These are phyloP conservation scores for Drepana arcuata DNA, from an alignment of 1,140 invertebrate species.

Conservation along the genomic window DNA sequence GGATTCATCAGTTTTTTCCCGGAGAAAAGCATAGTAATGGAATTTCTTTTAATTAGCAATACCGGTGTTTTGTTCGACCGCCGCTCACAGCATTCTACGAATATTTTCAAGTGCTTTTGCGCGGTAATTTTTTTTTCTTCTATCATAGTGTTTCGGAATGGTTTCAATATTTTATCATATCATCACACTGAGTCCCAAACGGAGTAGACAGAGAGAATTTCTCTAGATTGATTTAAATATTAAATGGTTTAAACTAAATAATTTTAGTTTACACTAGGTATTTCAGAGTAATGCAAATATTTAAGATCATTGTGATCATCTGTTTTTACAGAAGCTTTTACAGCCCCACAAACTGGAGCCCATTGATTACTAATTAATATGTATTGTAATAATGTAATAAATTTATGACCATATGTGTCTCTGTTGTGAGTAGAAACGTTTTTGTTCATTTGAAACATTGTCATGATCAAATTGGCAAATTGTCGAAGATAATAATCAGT, in stretches of 20 bases:
- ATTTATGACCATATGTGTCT: conserved; percentile 1
- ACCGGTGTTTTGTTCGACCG: conserved; percentile 8
- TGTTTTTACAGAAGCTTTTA: too few species aligned
- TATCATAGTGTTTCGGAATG: too few species aligned
- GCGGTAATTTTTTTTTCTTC: background rate
- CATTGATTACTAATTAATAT: background rate
- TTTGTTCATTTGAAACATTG: too few species aligned
- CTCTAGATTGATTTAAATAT: too few species aligned
- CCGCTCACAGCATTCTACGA: conserved; percentile 5
- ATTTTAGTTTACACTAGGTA: too few species aligned
- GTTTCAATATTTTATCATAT: too few species aligned
- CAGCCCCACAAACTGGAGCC: background rate
- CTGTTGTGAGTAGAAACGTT: conserved; percentile 10
- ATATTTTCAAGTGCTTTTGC: too few species aligned
- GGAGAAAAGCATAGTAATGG: conserved; percentile 41
- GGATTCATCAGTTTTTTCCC: conserved; percentile 44
- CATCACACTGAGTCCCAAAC: too few species aligned
- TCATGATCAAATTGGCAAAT: conserved; percentile 11
- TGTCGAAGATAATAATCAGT: conserved; percentile 5
- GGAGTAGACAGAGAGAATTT: too few species aligned
- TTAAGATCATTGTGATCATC: too few species aligned
- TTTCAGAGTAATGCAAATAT: too few species aligned
- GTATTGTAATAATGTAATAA: background rate
- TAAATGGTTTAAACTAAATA: too few species aligned
- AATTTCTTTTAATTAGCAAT: conserved; percentile 59